Evolutionary conservation across 2,113 vertebrate species (phyloP).

Genomic region (Leptosomus discolor): DNA sequence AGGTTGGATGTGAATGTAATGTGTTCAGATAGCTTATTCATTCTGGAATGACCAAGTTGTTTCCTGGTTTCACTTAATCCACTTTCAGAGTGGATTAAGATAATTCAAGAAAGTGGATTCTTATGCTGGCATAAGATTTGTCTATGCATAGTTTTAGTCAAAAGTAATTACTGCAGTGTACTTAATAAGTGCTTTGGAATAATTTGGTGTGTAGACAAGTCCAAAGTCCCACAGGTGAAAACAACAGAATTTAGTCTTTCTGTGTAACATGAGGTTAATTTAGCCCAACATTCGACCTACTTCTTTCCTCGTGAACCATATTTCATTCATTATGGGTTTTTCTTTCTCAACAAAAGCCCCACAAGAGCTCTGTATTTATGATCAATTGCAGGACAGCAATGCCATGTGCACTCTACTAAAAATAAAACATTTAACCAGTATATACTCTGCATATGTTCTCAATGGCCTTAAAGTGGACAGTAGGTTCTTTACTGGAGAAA

Average conservation of each 20-base stretch:
- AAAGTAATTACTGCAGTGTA: neutral
- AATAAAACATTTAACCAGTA: neutral
- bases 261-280: neutral
- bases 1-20: neutral
- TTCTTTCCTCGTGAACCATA: constrained; percentile 16
- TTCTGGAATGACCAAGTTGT: neutral
- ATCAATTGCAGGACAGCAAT: neutral
- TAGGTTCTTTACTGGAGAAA: neutral
- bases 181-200: neutral
- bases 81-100: constrained; percentile 26
- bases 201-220: neutral
- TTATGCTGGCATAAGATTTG: neutral
- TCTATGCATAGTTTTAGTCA: neutral
- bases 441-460: neutral
- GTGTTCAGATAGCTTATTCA: neutral
- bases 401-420: neutral
- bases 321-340: neutral
- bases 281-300: neutral
- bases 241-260: neutral
- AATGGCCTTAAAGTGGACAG: neutral
- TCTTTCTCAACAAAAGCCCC: neutral
- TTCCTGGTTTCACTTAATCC: constrained; percentile 39
- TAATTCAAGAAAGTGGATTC: constrained; percentile 23
- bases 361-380: neutral
- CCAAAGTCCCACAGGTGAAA: neutral